A percentile compares a stretch with the other conserved stretches of the same genome.
phyloP scores from a whole-genome alignment of 1,140 invertebrate species.

The Drosophila nigromelanica region DNA sequence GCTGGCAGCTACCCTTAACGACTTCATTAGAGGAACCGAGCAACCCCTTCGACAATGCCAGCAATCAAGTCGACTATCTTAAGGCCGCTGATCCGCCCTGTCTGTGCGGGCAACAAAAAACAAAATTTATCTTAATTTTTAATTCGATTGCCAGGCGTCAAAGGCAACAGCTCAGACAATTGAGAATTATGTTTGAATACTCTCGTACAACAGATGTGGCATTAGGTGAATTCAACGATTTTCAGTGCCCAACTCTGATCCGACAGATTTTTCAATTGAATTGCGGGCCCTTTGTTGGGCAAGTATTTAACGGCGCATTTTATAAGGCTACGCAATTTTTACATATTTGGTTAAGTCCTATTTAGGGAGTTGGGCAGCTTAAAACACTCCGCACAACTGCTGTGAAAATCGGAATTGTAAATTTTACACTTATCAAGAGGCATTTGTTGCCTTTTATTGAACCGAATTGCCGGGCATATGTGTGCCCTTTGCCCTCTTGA shows the following conservation, averaged over 20 bases:
- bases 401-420: conserved; percentile 80
- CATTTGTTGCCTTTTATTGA: conserved; percentile 76
- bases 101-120: conserved; percentile 25
- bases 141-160: conserved; percentile 65
- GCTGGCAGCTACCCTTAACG: conserved; percentile 65
- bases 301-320: conserved; percentile 34
- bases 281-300: conserved; percentile 33
- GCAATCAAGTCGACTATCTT: conserved; percentile 49
- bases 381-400: conserved; percentile 64
- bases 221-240: conserved; percentile 13
- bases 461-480: conserved; percentile 70
- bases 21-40: conserved; percentile 63
- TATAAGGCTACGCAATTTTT: conserved; percentile 47
- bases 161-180: conserved; percentile 71
- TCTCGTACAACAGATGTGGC: conserved; percentile 56
- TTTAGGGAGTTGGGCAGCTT: conserved; percentile 34
- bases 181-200: conserved; percentile 51
- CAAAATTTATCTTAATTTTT: conserved; percentile 53
- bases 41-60: conserved; percentile 47
- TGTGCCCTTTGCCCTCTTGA: conserved; percentile 69
- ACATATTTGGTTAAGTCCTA: conserved; percentile 54
- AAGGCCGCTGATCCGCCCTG: conserved; percentile 9
- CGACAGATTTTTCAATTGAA: conserved; percentile 31
- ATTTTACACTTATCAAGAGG: conserved; percentile 75
- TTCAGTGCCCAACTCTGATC: conserved; percentile 17